Evolutionary conservation across 2,113 vertebrate genomes (phyloP).

Genomic region (Sialia sialis): DNA sequence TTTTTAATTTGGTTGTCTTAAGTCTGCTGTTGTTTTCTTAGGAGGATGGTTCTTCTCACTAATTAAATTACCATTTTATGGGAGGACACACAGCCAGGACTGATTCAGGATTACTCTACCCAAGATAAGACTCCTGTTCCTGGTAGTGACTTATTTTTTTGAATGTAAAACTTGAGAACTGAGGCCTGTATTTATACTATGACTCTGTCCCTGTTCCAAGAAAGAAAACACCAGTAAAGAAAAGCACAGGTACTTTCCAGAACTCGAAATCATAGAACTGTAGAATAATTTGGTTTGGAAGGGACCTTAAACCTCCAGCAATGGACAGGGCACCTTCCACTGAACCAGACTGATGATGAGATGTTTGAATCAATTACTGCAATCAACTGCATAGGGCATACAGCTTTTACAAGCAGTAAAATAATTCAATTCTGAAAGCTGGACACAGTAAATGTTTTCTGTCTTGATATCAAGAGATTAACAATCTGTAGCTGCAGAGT

Average conservation of each 20-base stretch:
- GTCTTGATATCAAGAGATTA: not conserved
- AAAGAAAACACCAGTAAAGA: not conserved
- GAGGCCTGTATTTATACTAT: not conserved
- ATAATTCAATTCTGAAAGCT: not conserved
- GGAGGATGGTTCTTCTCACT: not conserved
- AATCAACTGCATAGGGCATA: not conserved
- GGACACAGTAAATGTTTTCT: not conserved
- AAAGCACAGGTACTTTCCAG: not conserved
- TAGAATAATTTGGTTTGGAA: not conserved
- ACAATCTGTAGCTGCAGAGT: not conserved
- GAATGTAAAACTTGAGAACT: not conserved
- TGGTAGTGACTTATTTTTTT: not conserved
- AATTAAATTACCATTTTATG: not conserved
- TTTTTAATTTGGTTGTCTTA: not conserved
- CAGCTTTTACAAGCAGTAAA: not conserved
- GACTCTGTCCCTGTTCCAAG: not conserved
- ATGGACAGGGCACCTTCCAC: not conserved
- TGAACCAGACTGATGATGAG: not conserved
- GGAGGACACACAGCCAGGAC: not conserved
- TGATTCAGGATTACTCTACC: not conserved
- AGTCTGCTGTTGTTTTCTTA: not conserved
- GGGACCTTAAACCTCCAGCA: not conserved
- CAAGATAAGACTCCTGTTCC: not conserved
- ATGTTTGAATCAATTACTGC: not conserved
- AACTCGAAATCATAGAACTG: not conserved